Conservation (phyloP, 1,140 invertebrate genomes). For the Leptinotarsa undecemlineata region DNA sequence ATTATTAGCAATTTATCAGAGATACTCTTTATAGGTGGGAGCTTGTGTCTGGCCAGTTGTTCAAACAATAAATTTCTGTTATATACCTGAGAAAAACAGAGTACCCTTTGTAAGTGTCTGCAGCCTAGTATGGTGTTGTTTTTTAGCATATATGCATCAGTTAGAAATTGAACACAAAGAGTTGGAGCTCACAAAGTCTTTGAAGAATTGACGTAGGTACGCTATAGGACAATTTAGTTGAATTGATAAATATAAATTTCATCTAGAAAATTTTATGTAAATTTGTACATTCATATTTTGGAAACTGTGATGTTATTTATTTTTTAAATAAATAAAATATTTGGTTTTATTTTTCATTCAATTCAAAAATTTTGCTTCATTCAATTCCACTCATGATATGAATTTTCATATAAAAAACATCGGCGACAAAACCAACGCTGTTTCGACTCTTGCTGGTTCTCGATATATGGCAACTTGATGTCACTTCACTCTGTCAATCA, state of each 20-base stretch:
- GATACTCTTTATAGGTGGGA: constrained; percentile 63
- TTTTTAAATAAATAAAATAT: neutral
- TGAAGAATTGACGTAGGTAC: neutral
- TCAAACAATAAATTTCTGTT: constrained; percentile 80
- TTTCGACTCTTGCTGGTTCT: too few species aligned
- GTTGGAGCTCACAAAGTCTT: constrained; percentile 24
- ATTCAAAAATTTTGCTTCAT: neutral
- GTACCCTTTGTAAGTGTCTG: constrained; percentile 82
- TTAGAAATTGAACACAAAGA: constrained; percentile 59
- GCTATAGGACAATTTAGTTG: neutral
- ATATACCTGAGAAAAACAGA: constrained; percentile 77
- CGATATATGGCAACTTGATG: too few species aligned
- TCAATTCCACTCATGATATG: too few species aligned
- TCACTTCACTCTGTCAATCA: too few species aligned
- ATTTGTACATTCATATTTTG: neutral
- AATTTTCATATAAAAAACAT: too few species aligned
- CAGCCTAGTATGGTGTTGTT: constrained; percentile 83
- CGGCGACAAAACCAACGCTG: too few species aligned
- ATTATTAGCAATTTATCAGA: neutral
- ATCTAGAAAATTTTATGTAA: neutral
- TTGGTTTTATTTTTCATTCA: neutral
- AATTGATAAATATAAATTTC: neutral
- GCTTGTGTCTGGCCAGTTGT: constrained; percentile 79
- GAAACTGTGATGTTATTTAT: neutral
- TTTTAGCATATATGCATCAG: constrained; percentile 85